Conservation (phyloP, 2,888 invertebrate genomes). For the Eupithecia subfuscata region DNA sequence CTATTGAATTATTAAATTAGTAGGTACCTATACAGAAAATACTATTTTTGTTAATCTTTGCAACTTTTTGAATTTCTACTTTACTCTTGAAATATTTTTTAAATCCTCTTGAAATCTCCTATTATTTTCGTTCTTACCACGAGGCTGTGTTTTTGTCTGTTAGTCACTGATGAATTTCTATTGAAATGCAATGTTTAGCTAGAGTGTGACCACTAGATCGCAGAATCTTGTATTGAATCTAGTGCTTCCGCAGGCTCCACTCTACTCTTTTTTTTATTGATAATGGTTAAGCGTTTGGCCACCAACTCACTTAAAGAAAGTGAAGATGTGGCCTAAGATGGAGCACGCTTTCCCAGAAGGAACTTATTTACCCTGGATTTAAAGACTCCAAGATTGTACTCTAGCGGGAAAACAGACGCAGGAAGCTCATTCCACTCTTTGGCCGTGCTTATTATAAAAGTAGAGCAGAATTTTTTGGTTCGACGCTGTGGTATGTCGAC, state of each 20-base stretch:
- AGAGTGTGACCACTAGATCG: not conserved
- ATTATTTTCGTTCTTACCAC: not conserved
- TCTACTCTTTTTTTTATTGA: too few relatives aligned
- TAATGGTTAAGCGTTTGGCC: too few relatives aligned
- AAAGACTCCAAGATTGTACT: too few relatives aligned
- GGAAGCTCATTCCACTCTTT: too few relatives aligned
- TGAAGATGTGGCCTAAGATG: too few relatives aligned
- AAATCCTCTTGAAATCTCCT: not conserved
- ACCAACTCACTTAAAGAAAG: too few relatives aligned
- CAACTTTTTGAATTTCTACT: not conserved
- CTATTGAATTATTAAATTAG: not conserved
- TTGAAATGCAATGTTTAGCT: not conserved
- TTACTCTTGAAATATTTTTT: not conserved
- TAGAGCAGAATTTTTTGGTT: too few relatives aligned
- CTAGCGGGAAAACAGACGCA: too few relatives aligned
- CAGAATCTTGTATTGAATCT: not conserved
- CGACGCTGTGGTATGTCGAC: too few relatives aligned
- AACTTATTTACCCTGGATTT: too few relatives aligned
- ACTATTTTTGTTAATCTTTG: not conserved
- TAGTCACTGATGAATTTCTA: not conserved
- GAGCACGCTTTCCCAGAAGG: too few relatives aligned
- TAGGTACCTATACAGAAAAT: not conserved
- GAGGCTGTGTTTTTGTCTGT: not conserved
- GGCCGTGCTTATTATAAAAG: too few relatives aligned
- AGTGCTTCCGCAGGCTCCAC: not conserved